Evolutionary conservation across 2,888 invertebrate genomes (phyloP), one percentile per base, ranked within the genome.

Genomic region (Plagiodera versicolora): DNA sequence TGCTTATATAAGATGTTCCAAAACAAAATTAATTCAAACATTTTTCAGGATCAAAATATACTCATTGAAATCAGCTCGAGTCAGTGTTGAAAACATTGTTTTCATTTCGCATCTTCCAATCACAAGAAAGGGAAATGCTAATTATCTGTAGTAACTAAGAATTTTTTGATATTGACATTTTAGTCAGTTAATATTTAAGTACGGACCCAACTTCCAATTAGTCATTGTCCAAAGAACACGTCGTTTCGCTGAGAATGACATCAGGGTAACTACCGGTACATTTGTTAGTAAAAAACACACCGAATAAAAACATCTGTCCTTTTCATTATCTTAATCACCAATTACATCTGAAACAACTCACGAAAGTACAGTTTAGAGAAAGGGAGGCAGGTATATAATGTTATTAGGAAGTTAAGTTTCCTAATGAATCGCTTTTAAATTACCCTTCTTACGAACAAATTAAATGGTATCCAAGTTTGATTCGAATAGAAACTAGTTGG

Each of bases 221-320:
- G 61, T 50, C 45, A 47, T 9, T 17, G 50, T 50, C 39, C 51
- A 57, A 44, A 54, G 50, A 49, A 28, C 57, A 47, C 11, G 11
- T 54, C 44, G 60, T 51, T 46, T 44, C 24, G 46, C 18, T 39
- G 35, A 16, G 60, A 57, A 63, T 57, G 60, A 60, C 50, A 45
- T 58, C 57, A 51, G 60, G 60, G 59, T 32, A 50, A 50, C 60
- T 63, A 57, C 63, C 63, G 49, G 57, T 39, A 19, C 19, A 35
- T 55, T 60, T 53, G 35, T 50, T 35, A 44, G 55, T 53, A 44
- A 45, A 46, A 60, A 50, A 56, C 48, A 53, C 35, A 47, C 45
- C 52, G 20, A 11, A 51, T 60, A 50, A 50, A 57, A 60, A 59
- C 60, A 60, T 52, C 59, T 60, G 59, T 63, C 56, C 17, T 50